These are phyloP conservation scores for Chloropsis hardwickii DNA, from an alignment of 2,113 vertebrate species.

Conservation along the genomic window DNA sequence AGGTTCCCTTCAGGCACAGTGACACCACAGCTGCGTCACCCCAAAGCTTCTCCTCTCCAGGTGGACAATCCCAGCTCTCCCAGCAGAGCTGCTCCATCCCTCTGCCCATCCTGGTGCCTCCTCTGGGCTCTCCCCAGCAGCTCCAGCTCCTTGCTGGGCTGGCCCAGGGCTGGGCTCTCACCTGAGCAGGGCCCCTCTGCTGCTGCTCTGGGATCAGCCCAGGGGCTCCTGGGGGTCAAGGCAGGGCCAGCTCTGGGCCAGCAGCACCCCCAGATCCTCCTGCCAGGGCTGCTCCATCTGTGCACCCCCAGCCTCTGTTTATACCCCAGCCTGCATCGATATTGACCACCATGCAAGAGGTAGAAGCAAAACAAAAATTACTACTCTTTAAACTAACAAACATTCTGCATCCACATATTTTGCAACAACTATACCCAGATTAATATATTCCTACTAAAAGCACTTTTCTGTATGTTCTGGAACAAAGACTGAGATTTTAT, in stretches of 20 bases:
- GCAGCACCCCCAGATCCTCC: not conserved
- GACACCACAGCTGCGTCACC: fast-evolving
- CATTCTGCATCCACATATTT: not conserved
- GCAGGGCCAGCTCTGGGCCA: not conserved
- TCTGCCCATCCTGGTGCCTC: not conserved
- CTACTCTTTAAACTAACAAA: not conserved
- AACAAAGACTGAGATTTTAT: not conserved
- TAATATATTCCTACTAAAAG: not conserved
- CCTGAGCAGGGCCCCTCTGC: not conserved
- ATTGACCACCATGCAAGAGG: not conserved
- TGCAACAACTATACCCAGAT: not conserved
- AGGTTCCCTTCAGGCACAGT: not conserved
- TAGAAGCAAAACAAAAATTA: not conserved
- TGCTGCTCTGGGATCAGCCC: not conserved
- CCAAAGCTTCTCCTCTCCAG: not conserved
- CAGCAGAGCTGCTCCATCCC: not conserved
- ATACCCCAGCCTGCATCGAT: not conserved
- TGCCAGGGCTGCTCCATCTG: not conserved
- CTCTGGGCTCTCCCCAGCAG: not conserved
- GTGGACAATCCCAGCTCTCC: not conserved
- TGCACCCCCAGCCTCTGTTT: not conserved
- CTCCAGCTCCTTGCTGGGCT: not conserved
- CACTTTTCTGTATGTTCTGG: not conserved
- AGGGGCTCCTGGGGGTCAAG: not conserved
- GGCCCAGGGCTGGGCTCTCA: not conserved